These are phyloP conservation scores for Euplexia lucipara DNA, from an alignment of 2,888 invertebrate species.

Conservation along the genomic window DNA sequence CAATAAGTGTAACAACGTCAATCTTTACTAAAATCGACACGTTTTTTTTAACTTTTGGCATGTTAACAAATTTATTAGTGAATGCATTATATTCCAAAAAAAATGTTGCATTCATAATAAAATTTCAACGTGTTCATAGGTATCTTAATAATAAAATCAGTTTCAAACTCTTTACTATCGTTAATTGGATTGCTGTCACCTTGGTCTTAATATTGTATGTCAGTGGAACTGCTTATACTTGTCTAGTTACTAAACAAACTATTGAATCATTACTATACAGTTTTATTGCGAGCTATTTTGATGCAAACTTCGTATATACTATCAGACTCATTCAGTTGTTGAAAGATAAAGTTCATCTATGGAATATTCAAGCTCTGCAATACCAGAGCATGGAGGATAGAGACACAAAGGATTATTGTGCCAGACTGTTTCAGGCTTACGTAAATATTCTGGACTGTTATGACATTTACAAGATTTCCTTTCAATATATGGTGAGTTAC, in stretches of 20 bases:
- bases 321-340: slow-evolving; percentile 22
- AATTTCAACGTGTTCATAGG: slow-evolving; percentile 20
- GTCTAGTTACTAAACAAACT: too few relatives aligned
- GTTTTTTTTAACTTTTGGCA: neutral
- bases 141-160: neutral
- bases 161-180: neutral
- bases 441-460: slow-evolving; percentile 27
- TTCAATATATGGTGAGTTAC: slow-evolving; percentile 16
- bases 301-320: slow-evolving; percentile 32
- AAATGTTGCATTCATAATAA: slow-evolving; percentile 8
- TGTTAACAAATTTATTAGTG: neutral
- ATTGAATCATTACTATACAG: too few relatives aligned
- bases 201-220: neutral
- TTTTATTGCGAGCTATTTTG: too few relatives aligned
- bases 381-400: neutral
- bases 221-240: too few relatives aligned
- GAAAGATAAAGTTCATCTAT: slow-evolving; percentile 31
- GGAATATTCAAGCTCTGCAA: slow-evolving; percentile 28
- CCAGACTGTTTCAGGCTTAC: slow-evolving; percentile 15
- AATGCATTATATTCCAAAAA: neutral
- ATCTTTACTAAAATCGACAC: too few relatives aligned
- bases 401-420: too few relatives aligned
- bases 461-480: slow-evolving; percentile 2
- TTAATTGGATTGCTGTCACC: neutral
- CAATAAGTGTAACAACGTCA: too few relatives aligned